A percentile compares a stretch with the other conserved stretches of the same genome.
Conservation (phyloP, 1,140 invertebrate species). For the Tribolium castaneum region DNA sequence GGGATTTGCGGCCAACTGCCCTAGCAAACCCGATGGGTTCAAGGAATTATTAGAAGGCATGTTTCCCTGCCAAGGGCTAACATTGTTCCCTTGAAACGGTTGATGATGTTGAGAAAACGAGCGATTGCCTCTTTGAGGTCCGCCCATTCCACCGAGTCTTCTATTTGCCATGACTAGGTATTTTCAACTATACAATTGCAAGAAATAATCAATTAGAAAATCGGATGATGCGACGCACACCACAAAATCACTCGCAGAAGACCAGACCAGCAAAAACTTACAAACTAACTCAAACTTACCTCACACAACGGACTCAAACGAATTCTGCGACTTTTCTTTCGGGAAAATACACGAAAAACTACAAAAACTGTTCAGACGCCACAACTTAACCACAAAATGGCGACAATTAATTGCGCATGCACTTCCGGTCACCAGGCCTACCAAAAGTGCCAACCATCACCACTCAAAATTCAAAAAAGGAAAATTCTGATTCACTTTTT, state of each 20-base stretch:
- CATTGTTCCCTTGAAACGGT: constrained; percentile 58
- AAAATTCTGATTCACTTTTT: too few species aligned
- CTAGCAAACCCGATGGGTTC: constrained; percentile 55
- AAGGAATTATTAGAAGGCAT: constrained; percentile 52
- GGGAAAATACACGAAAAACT: too few species aligned
- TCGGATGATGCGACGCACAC: not conserved
- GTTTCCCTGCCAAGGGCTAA: constrained; percentile 62
- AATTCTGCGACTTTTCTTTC: too few species aligned
- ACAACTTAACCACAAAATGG: too few species aligned
- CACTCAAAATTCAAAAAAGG: too few species aligned
- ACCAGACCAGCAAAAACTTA: not conserved
- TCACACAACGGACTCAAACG: too few species aligned
- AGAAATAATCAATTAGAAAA: constrained; percentile 47
- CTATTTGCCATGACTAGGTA: constrained; percentile 59
- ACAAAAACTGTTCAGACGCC: too few species aligned
- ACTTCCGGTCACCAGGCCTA: too few species aligned
- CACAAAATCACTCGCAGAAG: not conserved
- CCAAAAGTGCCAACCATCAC: too few species aligned
- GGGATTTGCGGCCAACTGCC: constrained; percentile 58
- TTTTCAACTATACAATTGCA: constrained; percentile 53
- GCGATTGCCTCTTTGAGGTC: constrained; percentile 55
- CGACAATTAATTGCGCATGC: too few species aligned
- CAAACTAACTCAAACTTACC: not conserved
- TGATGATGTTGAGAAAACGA: constrained; percentile 58
- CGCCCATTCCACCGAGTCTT: constrained; percentile 59